These are phyloP conservation scores for Plotosus lineatus DNA, from an alignment of 2,113 vertebrate genomes.

Conservation along the genomic window DNA sequence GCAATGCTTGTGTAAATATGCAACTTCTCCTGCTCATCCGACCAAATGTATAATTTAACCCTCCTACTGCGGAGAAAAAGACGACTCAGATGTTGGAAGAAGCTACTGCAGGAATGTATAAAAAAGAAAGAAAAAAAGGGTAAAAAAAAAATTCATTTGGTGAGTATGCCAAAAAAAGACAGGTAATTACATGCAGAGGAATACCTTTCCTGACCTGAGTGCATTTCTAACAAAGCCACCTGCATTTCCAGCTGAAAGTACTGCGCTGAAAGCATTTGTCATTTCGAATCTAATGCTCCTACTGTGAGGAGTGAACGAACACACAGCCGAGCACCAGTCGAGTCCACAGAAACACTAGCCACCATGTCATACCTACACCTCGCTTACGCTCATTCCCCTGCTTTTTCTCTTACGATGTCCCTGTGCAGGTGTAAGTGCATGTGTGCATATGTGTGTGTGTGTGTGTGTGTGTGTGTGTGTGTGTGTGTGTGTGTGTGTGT, in stretches of 20 bases:
- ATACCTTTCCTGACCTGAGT: conserved; percentile 51
- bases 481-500: conserved; percentile 1
- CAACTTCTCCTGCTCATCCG: conserved; percentile 35
- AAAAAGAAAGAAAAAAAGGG: neutral
- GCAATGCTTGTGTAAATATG: conserved; percentile 17
- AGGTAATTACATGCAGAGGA: conserved; percentile 63
- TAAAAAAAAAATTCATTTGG: conserved; percentile 55
- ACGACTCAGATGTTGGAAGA: conserved; percentile 48
- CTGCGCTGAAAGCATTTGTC: conserved; percentile 57
- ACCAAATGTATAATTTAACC: conserved; percentile 58
- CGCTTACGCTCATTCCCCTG: neutral
- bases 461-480: neutral
- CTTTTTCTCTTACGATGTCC: neutral
- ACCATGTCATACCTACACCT: conserved; percentile 29
- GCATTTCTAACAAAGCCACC: conserved; percentile 62
- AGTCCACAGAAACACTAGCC: conserved; percentile 34
- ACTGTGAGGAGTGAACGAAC: conserved; percentile 42
- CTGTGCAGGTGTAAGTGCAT: neutral
- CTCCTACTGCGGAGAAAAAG: conserved; percentile 43
- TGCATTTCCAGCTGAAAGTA: conserved; percentile 63
- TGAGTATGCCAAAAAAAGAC: conserved; percentile 54
- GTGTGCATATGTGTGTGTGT: neutral
- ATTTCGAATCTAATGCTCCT: conserved; percentile 55
- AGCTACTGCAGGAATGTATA: conserved; percentile 38
- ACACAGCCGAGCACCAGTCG: conserved; percentile 7